Evolutionary conservation across 2,888 invertebrate genomes (phyloP), one percentile per base, ranked within the genome.

Genomic region (Seira ritae): DNA sequence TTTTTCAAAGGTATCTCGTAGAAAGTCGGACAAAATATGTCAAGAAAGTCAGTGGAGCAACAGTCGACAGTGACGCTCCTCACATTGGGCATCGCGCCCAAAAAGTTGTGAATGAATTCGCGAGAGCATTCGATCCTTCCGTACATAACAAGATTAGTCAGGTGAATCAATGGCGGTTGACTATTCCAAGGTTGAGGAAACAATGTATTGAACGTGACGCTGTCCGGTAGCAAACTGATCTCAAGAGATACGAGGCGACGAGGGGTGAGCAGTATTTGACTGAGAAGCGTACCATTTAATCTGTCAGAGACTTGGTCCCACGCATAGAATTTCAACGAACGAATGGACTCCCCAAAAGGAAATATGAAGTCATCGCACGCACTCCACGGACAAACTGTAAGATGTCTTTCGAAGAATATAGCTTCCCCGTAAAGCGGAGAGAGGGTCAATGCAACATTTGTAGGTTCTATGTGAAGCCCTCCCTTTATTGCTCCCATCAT

Each of bases 31-130:
- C 65, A 65, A 31, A 81, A 76, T 42, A 81, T 23, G 17, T 81
- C 81, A 0, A 81, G 67, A 46, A 81, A 81, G 4, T 75, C 42
- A 0, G 17, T 6, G 0, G 78, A 78, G 31, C 74, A 78, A 55
- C 78, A 78, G 65, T 83, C 78, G 15, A 83, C 69, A 0, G 78
- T 73, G 20, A 83, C 50, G 17, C 15, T 78, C 1, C 17, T 66
- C 17, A 85, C 70, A 22, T 79, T 81, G 1, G 84, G 84, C 81
- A 81, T 85, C 1, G 78, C 84, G 17, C 74, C 74, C 0, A 85
- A 60, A 60, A 85, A 81, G 20, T 81, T 77, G 69, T 67, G 22
- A 15, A 85, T 70, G 31, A 85, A 81, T 8, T 67, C 71, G n/a
- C 55, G 22, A 8, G 74, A 72, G 24, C 76, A 75, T 0, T 72